Percentiles rank a stretch among this genome's conserved stretches.
phyloP scores from a whole-genome alignment of 2,797 vertebrate species.

The Rhinogobio ventralis region DNA sequence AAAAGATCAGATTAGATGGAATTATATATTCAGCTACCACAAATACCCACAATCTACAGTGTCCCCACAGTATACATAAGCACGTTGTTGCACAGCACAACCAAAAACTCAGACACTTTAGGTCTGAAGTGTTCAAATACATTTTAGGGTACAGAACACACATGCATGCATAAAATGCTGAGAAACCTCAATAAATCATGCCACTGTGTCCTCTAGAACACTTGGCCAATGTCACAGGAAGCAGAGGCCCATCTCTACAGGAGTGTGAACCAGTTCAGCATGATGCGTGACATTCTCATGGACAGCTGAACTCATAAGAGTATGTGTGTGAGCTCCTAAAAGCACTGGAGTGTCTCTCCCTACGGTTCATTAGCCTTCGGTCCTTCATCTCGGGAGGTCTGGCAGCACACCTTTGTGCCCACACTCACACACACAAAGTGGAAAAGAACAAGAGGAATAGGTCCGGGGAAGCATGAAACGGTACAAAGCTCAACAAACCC shows the following conservation, averaged over 20 bases:
- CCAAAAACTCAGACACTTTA: neutral
- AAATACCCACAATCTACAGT: neutral
- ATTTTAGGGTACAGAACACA: neutral
- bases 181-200: constrained; percentile 43
- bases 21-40: neutral
- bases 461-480: neutral
- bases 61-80: neutral
- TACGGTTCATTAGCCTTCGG: constrained; percentile 61
- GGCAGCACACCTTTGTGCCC: constrained; percentile 15
- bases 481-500: neutral
- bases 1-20: neutral
- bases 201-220: constrained; percentile 26
- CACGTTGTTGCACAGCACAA: neutral
- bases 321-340: neutral
- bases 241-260: constrained; percentile 10
- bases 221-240: constrained; percentile 54
- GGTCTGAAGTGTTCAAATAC: neutral
- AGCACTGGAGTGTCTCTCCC: constrained; percentile 14
- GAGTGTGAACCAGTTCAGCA: constrained; percentile 37
- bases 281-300: constrained; percentile 36
- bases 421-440: constrained; percentile 16
- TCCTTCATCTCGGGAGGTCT: constrained; percentile 53
- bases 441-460: constrained; percentile 35
- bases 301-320: constrained; percentile 45
- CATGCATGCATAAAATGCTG: neutral